Base-by-base conservation (phyloP, 1,140 invertebrate genomes). In the Scaptomyza montana region DNA sequence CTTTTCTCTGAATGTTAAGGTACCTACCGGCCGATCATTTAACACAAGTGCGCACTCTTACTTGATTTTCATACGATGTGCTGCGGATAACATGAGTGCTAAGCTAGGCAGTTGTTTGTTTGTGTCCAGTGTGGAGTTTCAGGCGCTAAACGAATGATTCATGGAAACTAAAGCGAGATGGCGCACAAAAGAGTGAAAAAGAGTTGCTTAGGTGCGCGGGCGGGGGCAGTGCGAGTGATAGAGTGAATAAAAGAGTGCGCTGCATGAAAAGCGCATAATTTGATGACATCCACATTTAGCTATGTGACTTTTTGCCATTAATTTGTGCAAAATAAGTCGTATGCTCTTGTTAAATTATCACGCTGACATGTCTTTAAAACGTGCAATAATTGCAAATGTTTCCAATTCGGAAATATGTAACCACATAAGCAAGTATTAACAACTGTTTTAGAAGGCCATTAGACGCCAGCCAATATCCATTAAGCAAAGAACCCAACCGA, bases 301-400 rank as follows among this genome's bases (percentile, higher is more conserved):
- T 63, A 74, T 74, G 71, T 74, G 71, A 74, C 71, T 69, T 74
- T 69, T 69, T 28, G 39, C 46, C 36, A 28, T 63, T 69, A 62
- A 6, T 33, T 68, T 62, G 57, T 43, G 28, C 64, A 9, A 61
- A 46, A 36, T 61, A 61, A 68, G 62, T 55, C 41, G 49, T 49
- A 3, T 36, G 51, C 41, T 33, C 10, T 63, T 62, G 53, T 61
- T 41, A 19, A 74, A 74, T 69, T 46, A 74, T 74, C 71, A 74
- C 71, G 71, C 21, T 63, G 71, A 74, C 71, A 74, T 74, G 71
- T 74, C 53, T 33, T 19, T 36, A 19, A 62, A 39, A 74, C 71
- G 71, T 74, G 71, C 71, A 69, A 55, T 49, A 63, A 74, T 69
- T 59, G 47, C 71, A 63, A 74, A 74, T 74, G 71, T 69, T 69